Conservation (phyloP, 2,797 vertebrate species). For the Microcaecilia unicolor region DNA sequence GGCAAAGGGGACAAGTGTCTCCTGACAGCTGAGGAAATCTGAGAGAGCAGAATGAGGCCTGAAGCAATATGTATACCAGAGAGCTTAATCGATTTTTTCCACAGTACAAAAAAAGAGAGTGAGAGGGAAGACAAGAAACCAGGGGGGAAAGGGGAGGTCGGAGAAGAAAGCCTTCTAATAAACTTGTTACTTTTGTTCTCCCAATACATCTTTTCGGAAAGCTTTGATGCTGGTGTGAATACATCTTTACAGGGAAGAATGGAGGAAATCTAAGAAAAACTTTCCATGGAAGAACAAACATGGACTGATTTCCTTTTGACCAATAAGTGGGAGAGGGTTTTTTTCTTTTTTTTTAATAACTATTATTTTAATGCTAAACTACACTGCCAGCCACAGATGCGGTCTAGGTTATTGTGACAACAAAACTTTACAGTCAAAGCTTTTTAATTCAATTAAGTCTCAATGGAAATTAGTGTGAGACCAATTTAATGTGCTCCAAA, state of each 20-base stretch:
- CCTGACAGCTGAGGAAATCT: slow-evolving; percentile 54
- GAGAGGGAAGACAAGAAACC: neutral
- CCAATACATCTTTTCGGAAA: slow-evolving; percentile 10
- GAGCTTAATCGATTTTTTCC: slow-evolving; percentile 44
- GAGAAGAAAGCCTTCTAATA: slow-evolving; percentile 21
- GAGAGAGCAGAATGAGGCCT: slow-evolving; percentile 42
- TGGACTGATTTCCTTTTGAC: slow-evolving; percentile 30
- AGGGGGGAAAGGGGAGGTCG: slow-evolving; percentile 3
- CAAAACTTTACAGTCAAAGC: neutral
- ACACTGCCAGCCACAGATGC: too few species aligned
- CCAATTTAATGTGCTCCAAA: too few species aligned
- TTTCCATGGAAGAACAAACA: slow-evolving; percentile 32
- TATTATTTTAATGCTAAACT: too few species aligned
- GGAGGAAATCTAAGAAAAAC: slow-evolving; percentile 4
- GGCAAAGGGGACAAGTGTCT: slow-evolving; percentile 54
- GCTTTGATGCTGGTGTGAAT: slow-evolving; percentile 34
- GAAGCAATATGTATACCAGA: slow-evolving; percentile 24
- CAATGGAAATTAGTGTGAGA: too few species aligned
- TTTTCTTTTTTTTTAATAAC: slow-evolving; percentile 1
- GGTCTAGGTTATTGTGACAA: neutral
- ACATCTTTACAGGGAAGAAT: slow-evolving; percentile 2
- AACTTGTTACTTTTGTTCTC: slow-evolving; percentile 42
- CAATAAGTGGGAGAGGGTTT: neutral
- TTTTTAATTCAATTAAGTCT: too few species aligned
- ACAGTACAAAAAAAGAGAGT: slow-evolving; percentile 19